phyloP scores from a whole-genome alignment of 2,113 vertebrate genomes.

The Saimiri boliviensis region DNA sequence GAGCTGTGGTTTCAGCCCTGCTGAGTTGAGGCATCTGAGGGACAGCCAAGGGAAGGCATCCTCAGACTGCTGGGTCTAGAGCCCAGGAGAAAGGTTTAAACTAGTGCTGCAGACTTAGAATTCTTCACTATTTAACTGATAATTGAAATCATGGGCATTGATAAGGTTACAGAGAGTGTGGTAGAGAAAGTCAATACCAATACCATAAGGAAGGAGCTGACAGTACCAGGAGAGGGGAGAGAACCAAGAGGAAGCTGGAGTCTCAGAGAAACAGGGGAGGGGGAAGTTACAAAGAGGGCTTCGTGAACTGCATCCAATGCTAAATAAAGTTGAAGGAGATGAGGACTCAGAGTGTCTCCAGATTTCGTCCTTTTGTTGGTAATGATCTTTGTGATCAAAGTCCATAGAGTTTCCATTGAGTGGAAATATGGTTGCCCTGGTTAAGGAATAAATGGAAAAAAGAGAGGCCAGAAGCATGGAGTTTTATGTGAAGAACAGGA shows the following conservation, averaged over 20 bases:
- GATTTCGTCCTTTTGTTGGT: background rate
- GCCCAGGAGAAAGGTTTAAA: background rate
- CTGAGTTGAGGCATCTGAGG: background rate
- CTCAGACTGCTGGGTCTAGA: background rate
- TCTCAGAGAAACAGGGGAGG: background rate
- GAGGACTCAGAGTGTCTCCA: background rate
- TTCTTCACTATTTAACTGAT: background rate
- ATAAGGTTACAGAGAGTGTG: background rate
- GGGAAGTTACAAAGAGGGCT: background rate
- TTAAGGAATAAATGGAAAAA: background rate
- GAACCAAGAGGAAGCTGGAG: background rate
- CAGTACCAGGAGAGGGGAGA: background rate
- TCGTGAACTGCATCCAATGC: background rate
- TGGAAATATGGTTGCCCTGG: background rate
- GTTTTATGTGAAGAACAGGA: background rate
- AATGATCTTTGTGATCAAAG: background rate
- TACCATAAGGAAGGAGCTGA: rapidly evolving
- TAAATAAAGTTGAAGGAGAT: background rate
- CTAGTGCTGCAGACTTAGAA: background rate
- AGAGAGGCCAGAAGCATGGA: background rate
- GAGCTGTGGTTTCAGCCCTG: background rate
- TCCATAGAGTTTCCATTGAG: background rate
- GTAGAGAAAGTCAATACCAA: background rate
- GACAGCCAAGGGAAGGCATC: background rate
- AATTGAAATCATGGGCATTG: background rate